phyloP scores from a whole-genome alignment of 2,888 invertebrate genomes.

The Tipula unca region DNA sequence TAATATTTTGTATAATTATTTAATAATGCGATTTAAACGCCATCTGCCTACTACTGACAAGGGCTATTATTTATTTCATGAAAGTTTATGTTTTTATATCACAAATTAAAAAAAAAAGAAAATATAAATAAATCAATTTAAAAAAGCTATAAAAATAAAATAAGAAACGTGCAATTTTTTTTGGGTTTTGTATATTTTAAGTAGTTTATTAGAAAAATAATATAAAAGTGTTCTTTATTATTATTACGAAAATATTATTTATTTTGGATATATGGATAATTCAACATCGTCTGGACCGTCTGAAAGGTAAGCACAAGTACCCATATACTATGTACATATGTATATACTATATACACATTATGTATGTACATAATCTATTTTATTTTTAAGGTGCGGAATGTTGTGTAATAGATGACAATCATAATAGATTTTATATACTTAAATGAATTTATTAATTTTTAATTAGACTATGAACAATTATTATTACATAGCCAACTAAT shows the following conservation, averaged over 20 bases:
- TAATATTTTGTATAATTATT: background rate
- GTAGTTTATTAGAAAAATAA: background rate
- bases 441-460: background rate
- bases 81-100: background rate
- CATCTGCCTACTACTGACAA: background rate
- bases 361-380: background rate
- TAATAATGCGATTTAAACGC: conserved; percentile 16
- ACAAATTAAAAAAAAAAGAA: background rate
- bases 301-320: background rate
- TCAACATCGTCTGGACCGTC: background rate
- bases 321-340: too few relatives aligned
- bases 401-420: background rate
- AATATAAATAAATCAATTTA: background rate
- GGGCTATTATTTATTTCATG: background rate
- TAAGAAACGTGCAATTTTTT: background rate
- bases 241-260: background rate
- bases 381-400: background rate
- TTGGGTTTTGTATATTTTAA: background rate
- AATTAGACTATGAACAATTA: background rate
- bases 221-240: background rate
- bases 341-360: too few relatives aligned
- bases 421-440: background rate
- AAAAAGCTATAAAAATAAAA: background rate
- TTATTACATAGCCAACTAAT: background rate
- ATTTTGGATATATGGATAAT: conserved; percentile 15